A percentile compares a stretch with the other conserved stretches of the same genome.
Conservation (phyloP, 2,888 invertebrate genomes). For the Magallana nippona region DNA sequence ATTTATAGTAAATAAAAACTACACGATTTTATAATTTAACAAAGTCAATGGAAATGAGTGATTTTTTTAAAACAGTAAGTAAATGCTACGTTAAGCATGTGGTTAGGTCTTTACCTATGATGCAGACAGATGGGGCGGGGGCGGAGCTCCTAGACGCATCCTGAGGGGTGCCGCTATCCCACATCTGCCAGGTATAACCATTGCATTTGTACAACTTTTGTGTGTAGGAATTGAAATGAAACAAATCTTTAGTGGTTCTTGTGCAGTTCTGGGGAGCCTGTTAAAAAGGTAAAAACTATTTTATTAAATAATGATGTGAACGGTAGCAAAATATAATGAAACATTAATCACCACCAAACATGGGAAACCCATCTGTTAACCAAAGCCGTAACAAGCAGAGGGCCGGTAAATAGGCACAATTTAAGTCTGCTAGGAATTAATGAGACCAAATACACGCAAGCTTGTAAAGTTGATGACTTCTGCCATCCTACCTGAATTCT, state of each 20-base stretch:
- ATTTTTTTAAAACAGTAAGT: too few species aligned
- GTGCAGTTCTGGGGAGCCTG: slow-evolving; percentile 74
- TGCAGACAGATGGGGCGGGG: slow-evolving; percentile 52
- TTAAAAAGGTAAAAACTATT: not conserved
- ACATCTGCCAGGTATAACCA: slow-evolving; percentile 73
- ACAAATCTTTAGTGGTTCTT: slow-evolving; percentile 70
- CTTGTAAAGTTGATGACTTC: not conserved
- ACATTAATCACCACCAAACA: not conserved
- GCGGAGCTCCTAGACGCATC: slow-evolving; percentile 53
- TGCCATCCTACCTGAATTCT: slow-evolving; percentile 46
- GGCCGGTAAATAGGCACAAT: not conserved
- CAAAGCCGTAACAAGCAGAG: not conserved
- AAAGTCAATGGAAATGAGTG: too few species aligned
- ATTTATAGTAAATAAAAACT: too few species aligned
- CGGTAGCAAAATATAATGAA: not conserved
- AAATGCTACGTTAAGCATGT: too few species aligned
- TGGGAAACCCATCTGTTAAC: not conserved
- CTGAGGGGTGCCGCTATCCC: slow-evolving; percentile 69
- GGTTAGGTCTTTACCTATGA: slow-evolving; percentile 58
- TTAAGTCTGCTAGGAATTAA: slow-evolving; percentile 10
- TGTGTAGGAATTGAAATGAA: slow-evolving; percentile 73
- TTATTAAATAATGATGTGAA: not conserved
- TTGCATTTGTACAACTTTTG: slow-evolving; percentile 77
- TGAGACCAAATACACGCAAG: slow-evolving; percentile 11
- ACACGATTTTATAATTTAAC: too few species aligned